A percentile compares a stretch with the other conserved stretches of the same genome.
Evolutionary conservation across 2,797 vertebrate genomes (phyloP).

Genomic region (Phrynocephalus vlangalii): DNA sequence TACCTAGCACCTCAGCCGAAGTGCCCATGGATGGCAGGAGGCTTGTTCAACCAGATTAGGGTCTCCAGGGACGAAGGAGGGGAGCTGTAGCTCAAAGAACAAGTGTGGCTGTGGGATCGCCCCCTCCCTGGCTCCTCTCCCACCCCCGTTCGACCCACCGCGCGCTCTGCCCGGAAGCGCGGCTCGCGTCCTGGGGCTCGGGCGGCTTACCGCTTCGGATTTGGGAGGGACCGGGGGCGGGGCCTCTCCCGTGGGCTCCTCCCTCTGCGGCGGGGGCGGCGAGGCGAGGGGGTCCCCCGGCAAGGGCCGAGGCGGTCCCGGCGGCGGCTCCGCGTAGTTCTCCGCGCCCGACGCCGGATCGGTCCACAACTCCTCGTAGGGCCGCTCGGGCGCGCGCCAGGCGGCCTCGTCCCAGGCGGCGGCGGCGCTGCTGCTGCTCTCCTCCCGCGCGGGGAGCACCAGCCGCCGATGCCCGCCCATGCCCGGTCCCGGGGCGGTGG

Average conservation of each 20-base stretch:
- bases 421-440: slow-evolving; percentile 69
- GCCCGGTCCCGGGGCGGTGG: slow-evolving; percentile 68
- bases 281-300: slow-evolving; percentile 50
- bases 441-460: fast-evolving
- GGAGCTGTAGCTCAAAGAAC: no score
- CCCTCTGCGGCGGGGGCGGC: slow-evolving; percentile 64
- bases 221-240: slow-evolving; percentile 95
- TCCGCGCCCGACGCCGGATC: slow-evolving; percentile 76
- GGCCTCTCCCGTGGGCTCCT: slow-evolving; percentile 76
- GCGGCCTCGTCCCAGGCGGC: slow-evolving; percentile 90
- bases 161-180: no score
- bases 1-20: no score
- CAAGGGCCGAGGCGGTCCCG: no score
- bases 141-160: no score
- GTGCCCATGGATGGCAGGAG: no score
- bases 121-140: no score
- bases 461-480: neutral
- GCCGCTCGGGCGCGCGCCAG: slow-evolving; percentile 84
- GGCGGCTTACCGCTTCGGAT: slow-evolving; percentile 94
- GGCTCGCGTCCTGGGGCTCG: no score
- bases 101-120: no score
- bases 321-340: slow-evolving; percentile 63
- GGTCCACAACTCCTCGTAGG: slow-evolving; percentile 97
- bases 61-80: no score
- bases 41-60: no score